Conservation (phyloP, 2,797 vertebrate genomes). For the Linurgus olivaceus region DNA sequence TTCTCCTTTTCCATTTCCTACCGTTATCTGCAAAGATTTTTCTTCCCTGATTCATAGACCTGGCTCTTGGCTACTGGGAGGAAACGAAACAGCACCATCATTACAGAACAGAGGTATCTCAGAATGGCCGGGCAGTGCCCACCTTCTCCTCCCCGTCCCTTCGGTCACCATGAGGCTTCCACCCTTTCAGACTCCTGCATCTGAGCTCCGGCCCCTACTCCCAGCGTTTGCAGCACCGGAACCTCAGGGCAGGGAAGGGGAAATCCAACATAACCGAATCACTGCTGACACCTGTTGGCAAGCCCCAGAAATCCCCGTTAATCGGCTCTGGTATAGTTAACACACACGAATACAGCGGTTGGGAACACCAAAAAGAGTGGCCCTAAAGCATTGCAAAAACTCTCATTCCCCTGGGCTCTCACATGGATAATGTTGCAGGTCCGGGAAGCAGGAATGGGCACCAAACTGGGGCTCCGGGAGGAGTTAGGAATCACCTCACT, state of each 20-base stretch:
- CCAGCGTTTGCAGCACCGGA: rapidly evolving
- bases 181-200: neutral
- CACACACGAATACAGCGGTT: rapidly evolving
- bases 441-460: rapidly evolving
- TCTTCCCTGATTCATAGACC: neutral
- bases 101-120: rapidly evolving
- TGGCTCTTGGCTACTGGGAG: neutral
- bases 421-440: rapidly evolving
- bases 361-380: neutral
- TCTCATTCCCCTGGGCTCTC: neutral
- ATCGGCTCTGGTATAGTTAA: too few species aligned
- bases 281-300: slow-evolving; percentile 34
- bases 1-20: neutral
- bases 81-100: neutral
- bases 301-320: neutral
- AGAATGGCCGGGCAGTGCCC: neutral
- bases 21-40: neutral
- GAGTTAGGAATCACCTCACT: neutral
- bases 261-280: neutral
- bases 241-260: neutral
- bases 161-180: neutral
- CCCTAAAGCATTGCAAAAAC: neutral
- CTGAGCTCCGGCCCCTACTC: neutral
- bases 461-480: rapidly evolving
- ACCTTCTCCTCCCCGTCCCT: neutral